Evolutionary conservation across 2,888 invertebrate genomes (phyloP).

Genomic region (Sphecodes monilicornis): DNA sequence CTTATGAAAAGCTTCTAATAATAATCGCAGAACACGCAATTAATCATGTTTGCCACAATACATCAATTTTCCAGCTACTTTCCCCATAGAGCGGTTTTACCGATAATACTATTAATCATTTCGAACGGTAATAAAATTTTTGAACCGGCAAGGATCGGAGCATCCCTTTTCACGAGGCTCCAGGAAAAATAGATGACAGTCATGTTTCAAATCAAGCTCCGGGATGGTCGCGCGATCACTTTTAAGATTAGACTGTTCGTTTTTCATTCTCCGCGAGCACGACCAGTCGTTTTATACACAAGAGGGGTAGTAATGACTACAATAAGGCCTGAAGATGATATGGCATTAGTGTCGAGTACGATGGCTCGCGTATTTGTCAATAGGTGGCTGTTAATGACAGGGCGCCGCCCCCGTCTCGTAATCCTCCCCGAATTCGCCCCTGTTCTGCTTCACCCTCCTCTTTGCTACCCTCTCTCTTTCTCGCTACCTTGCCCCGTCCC

Average conservation of each 20-base stretch:
- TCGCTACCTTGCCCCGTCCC: constrained; percentile 2
- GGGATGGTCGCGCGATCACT: not conserved
- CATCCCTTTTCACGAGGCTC: constrained; percentile 8
- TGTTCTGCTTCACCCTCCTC: constrained; percentile 47
- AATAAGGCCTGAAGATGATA: constrained; percentile 71
- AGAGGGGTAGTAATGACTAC: constrained; percentile 59
- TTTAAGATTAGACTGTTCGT: constrained; percentile 17
- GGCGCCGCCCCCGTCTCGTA: constrained; percentile 62
- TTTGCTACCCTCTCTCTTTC: constrained; percentile 1
- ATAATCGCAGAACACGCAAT: not conserved
- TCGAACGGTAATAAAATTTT: constrained; percentile 9
- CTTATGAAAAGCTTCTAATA: not conserved
- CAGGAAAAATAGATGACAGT: constrained; percentile 5
- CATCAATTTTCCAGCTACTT: not conserved
- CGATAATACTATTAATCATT: constrained; percentile 1
- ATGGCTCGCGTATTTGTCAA: constrained; percentile 75
- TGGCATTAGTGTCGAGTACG: constrained; percentile 70
- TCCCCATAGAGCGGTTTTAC: not conserved
- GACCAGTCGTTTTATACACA: constrained; percentile 35
- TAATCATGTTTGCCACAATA: constrained; percentile 1
- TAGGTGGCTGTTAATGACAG: constrained; percentile 76
- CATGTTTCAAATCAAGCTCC: constrained; percentile 6
- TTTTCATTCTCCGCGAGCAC: constrained; percentile 22
- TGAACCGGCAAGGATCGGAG: not conserved
- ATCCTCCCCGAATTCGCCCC: constrained; percentile 59